Conservation (phyloP, 64 coral and sea anemone genomes). For the Anthopleura sola region DNA sequence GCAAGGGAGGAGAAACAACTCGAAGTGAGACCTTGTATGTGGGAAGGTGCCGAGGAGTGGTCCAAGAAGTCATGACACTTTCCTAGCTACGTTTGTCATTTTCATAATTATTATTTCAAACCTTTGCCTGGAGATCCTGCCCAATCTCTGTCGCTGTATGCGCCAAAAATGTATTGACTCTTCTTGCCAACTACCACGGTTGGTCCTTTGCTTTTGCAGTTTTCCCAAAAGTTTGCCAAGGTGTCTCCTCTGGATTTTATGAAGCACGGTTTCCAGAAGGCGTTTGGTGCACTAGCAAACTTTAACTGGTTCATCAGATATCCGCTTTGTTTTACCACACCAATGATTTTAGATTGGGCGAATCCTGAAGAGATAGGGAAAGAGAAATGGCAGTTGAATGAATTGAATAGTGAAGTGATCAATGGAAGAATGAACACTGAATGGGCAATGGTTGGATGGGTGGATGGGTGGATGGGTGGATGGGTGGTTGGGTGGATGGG, state of each 20-base stretch:
- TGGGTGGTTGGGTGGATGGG: neutral
- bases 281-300: neutral
- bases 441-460: neutral
- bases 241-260: neutral
- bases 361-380: slow-evolving; percentile 7
- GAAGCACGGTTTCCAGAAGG: slow-evolving; percentile 48
- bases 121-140: neutral
- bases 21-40: no score
- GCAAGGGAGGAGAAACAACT: no score
- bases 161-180: slow-evolving; percentile 46
- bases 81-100: no score
- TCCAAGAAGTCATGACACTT: no score
- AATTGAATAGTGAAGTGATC: neutral
- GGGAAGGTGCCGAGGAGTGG: no score
- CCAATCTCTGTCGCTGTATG: slow-evolving; percentile 52
- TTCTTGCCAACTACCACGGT: slow-evolving; percentile 36
- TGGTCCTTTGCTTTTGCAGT: slow-evolving; percentile 14
- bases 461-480: no score
- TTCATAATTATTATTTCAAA: neutral
- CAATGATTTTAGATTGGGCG: slow-evolving; percentile 50
- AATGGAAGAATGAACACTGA: neutral
- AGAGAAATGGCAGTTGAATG: neutral
- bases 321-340: neutral
- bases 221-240: slow-evolving; percentile 15
- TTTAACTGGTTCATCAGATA: neutral